A percentile compares a stretch with the other conserved stretches of the same genome.
Conservation (phyloP, 2,113 vertebrate genomes). For the Eulemur macaco region DNA sequence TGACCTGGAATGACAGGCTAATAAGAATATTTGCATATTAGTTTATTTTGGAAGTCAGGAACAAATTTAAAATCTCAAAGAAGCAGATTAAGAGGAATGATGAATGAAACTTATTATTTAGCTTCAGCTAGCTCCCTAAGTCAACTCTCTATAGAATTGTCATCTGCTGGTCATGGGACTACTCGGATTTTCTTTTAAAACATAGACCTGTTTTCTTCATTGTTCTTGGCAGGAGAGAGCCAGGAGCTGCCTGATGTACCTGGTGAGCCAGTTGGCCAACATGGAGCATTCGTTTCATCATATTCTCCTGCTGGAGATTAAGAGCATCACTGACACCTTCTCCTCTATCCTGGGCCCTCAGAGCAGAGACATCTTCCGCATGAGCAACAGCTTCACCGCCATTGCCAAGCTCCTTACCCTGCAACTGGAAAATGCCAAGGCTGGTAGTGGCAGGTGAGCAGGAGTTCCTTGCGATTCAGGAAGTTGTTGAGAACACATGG, state of each 20-base stretch:
- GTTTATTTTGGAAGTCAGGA: neutral
- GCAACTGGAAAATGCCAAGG: slow-evolving; percentile 83
- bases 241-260: slow-evolving; percentile 88
- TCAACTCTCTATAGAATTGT: neutral
- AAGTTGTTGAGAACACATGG: neutral
- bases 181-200: neutral
- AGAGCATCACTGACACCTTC: slow-evolving; percentile 90
- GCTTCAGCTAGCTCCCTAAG: neutral
- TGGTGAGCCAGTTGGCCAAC: slow-evolving; percentile 92
- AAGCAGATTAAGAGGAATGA: neutral
- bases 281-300: slow-evolving; percentile 95
- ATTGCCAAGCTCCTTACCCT: slow-evolving; percentile 89
- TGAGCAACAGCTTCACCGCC: slow-evolving; percentile 96
- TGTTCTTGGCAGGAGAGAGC: slow-evolving; percentile 85
- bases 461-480: neutral
- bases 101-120: neutral
- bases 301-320: slow-evolving; percentile 92
- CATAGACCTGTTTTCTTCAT: neutral
- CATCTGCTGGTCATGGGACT: neutral
- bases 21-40: neutral
- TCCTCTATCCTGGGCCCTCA: slow-evolving; percentile 87
- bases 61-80: neutral
- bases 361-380: slow-evolving; percentile 93
- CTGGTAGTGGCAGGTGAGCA: slow-evolving; percentile 83
- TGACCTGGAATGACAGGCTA: neutral